These are phyloP conservation scores for Leguminivora glycinivorella DNA, from an alignment of 1,140 invertebrate genomes.

Conservation along the genomic window DNA sequence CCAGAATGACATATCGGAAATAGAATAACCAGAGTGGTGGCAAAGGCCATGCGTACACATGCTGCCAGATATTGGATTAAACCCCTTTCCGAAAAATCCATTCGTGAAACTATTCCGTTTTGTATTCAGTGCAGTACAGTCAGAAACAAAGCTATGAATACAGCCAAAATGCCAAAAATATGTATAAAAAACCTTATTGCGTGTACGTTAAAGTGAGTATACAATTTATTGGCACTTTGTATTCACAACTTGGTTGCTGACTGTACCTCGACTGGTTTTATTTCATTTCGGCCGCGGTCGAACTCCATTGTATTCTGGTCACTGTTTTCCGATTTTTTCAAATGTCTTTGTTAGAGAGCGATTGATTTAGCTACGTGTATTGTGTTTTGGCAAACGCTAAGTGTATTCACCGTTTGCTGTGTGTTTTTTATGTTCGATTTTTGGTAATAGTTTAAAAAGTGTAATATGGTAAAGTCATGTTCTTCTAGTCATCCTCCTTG, in stretches of 20 bases:
- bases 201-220: no score
- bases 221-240: no score
- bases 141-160: no score
- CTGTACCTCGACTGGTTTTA: not conserved
- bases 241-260: no score
- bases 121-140: slow-evolving; percentile 8
- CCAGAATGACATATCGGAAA: not conserved
- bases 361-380: not conserved
- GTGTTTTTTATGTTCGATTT: not conserved
- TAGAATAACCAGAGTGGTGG: not conserved
- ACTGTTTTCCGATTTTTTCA: slow-evolving; percentile 9
- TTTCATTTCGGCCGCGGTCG: slow-evolving; percentile 13
- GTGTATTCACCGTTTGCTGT: not conserved
- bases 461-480: not conserved
- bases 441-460: not conserved
- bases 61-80: not conserved
- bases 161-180: no score
- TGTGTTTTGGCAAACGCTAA: not conserved
- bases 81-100: not conserved
- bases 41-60: not conserved
- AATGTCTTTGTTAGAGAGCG: slow-evolving; percentile 4
- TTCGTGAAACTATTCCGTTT: not conserved
- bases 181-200: no score
- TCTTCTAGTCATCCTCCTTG: no score
- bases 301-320: not conserved